Percentiles rank a stretch among this genome's conserved stretches.
phyloP scores from a whole-genome alignment of 2,113 vertebrate species.

The Podiceps cristatus region DNA sequence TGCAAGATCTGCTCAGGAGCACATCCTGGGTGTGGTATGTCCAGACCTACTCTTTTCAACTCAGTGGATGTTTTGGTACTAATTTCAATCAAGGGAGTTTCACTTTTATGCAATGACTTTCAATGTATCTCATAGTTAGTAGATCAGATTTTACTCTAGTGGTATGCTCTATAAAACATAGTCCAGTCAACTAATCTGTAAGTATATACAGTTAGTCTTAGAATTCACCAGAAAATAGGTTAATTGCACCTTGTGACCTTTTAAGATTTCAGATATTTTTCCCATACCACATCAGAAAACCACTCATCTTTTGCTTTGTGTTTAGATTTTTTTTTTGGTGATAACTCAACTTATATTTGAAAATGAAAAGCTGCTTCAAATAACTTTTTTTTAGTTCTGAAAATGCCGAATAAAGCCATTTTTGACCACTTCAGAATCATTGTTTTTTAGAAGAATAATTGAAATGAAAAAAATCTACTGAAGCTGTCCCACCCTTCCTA shows the following conservation, averaged over 20 bases:
- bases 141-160: neutral
- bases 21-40: neutral
- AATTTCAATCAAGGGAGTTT: neutral
- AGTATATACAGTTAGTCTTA: neutral
- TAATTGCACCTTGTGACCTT: neutral
- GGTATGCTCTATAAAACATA: neutral
- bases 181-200: neutral
- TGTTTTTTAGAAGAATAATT: conserved; percentile 49
- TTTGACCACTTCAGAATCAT: conserved; percentile 59
- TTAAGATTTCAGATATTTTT: neutral
- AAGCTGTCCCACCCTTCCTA: neutral
- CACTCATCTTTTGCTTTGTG: neutral
- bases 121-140: neutral
- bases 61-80: neutral
- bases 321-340: neutral
- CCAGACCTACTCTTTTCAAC: neutral
- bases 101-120: neutral
- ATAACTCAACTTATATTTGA: conserved; percentile 1
- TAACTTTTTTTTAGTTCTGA: neutral
- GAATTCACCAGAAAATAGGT: neutral
- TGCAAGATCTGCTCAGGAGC: neutral
- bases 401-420: conserved; percentile 5
- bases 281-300: neutral
- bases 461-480: conserved; percentile 28
- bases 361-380: conserved; percentile 17